Base-by-base conservation (phyloP, 2,888 invertebrate species). In the Acrocera orbiculus region DNA sequence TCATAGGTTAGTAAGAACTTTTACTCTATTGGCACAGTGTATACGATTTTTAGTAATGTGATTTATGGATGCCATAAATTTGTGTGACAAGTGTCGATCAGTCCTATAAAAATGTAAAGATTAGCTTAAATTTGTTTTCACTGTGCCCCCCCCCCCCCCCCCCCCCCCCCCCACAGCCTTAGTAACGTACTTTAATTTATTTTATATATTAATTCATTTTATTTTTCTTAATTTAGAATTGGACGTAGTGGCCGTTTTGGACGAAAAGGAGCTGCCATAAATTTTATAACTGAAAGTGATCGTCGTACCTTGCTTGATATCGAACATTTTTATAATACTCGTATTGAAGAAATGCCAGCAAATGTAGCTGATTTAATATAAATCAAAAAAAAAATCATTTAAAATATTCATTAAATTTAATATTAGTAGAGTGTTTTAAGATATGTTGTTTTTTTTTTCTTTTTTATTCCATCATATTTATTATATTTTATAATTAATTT, bases 231-330 rank as follows among this genome's bases (percentile, higher is more conserved):
- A 43, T 47, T 38, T 64, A 93, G 95, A 72, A 99, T 98, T 68
- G 98, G 98, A 61, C 82, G 98, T 64, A 93, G 95, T 64, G 98
- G 98, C 55, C 87, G 98, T 64, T 99, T 98, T 63, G 98, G 98
- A 60, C 86, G 98, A 69, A 98, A 98, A 64, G 98, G 98, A 62
- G 96, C 96, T 53, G 96, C 98, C 51, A 98, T 98, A 57, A 98
- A 98, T 67, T 99, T 99, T 64, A 86, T 98, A 46, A 96, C 93
- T 40, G 77, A 81, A 53, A 87, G 90, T 38, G 98, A 98, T 66
- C 81, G 79, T 62, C 78, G 93, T 62, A 78, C 79, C 50, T 69
- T 98, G 57, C 80, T 83, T 64, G 98, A 98, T 67, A 93, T 99
- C 64, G 96, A 98, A 71, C 76, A 81, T 61, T 93, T 89, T 70